phyloP scores from a whole-genome alignment of 2,888 invertebrate genomes.

The Nemotelus nigrinus region DNA sequence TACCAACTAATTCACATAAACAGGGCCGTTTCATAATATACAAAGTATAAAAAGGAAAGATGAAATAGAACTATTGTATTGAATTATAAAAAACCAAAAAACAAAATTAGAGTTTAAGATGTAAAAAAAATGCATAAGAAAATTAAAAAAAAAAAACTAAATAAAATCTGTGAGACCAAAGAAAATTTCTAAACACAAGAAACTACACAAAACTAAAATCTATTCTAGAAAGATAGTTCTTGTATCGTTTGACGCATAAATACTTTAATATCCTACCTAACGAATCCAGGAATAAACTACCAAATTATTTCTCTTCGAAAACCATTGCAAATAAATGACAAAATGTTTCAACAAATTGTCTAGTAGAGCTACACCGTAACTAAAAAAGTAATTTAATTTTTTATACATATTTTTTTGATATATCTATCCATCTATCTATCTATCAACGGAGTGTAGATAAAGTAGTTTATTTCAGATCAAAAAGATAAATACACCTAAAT shows the following conservation, averaged over 20 bases:
- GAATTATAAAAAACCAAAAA: slow-evolving; percentile 40
- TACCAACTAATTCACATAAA: slow-evolving; percentile 32
- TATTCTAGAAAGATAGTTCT: slow-evolving; percentile 31
- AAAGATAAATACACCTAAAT: no score
- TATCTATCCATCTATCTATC: no score
- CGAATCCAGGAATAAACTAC: background rate
- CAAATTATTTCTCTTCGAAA: background rate
- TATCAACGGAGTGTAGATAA: no score
- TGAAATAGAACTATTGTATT: slow-evolving; percentile 26
- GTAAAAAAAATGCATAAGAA: slow-evolving; percentile 39
- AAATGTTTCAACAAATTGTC: no score
- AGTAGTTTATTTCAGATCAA: no score
- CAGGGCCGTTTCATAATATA: slow-evolving; percentile 30
- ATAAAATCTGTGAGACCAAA: slow-evolving; percentile 50
- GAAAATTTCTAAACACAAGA: slow-evolving; percentile 48
- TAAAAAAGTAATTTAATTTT: no score
- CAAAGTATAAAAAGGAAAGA: slow-evolving; percentile 14
- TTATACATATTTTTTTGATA: no score
- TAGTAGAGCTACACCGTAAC: no score
- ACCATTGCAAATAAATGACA: no score
- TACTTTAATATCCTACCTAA: background rate
- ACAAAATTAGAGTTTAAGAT: slow-evolving; percentile 49
- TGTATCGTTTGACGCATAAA: slow-evolving; percentile 17
- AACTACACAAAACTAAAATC: slow-evolving; percentile 33
- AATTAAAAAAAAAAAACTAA: slow-evolving; percentile 39